phyloP scores from a whole-genome alignment of 2,888 invertebrate species.

The Antitype chi region DNA sequence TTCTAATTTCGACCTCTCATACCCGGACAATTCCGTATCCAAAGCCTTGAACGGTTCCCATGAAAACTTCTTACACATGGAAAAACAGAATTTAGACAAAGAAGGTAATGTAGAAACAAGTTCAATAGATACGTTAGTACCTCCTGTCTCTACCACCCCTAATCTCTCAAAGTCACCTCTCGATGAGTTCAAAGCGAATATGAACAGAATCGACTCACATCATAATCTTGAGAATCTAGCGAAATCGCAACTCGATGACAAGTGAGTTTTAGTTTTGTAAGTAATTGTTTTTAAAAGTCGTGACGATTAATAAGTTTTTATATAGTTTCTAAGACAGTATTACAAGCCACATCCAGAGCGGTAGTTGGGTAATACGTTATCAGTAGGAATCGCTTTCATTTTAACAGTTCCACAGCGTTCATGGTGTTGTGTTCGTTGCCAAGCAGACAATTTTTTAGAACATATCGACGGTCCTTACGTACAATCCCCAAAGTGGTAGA shows the following conservation, averaged over 20 bases:
- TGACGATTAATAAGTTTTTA: not conserved
- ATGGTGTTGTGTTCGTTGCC: no score
- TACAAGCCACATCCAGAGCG: not conserved
- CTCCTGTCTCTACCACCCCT: constrained; percentile 58
- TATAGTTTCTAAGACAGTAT: not conserved
- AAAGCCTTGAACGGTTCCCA: constrained; percentile 79
- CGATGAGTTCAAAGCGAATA: constrained; percentile 87
- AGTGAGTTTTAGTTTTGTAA: constrained; percentile 39
- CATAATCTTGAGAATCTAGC: constrained; percentile 84
- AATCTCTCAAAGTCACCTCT: constrained; percentile 66
- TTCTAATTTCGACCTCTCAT: constrained; percentile 80
- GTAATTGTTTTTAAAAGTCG: constrained; percentile 20
- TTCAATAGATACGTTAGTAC: constrained; percentile 72
- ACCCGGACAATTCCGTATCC: constrained; percentile 66
- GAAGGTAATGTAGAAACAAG: constrained; percentile 60
- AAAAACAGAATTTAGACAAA: constrained; percentile 74
- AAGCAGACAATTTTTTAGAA: no score
- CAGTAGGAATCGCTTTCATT: no score
- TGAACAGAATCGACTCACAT: constrained; percentile 88
- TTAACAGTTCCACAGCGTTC: no score
- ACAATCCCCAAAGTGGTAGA: no score
- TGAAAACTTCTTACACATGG: constrained; percentile 79
- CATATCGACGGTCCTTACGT: no score
- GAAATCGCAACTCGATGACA: constrained; percentile 70
- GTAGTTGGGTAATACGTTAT: no score